Percentiles rank a stretch among this genome's conserved stretches.
Conservation (phyloP, 2,797 vertebrate genomes). For the Protosalanx chinensis region DNA sequence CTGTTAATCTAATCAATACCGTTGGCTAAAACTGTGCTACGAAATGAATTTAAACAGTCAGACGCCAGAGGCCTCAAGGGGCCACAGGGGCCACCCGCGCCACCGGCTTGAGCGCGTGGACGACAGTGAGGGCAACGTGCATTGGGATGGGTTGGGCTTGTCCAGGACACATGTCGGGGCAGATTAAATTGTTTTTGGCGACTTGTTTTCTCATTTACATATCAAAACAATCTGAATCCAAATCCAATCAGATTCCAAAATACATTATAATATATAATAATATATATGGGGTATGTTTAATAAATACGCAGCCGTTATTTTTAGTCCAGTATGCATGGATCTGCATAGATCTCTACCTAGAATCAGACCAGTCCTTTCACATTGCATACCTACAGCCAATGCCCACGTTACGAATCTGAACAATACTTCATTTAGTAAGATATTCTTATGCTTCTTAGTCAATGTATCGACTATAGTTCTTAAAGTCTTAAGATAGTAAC, state of each 20-base stretch:
- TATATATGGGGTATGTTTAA: no score
- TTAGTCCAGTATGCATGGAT: no score
- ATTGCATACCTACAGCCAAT: neutral
- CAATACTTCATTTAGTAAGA: neutral
- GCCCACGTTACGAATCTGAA: neutral
- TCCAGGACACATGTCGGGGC: no score
- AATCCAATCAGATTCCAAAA: neutral
- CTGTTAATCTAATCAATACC: no score
- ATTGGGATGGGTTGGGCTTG: neutral
- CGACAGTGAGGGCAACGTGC: slow-evolving; percentile 14
- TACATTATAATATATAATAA: neutral
- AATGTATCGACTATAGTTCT: neutral
- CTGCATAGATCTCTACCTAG: neutral
- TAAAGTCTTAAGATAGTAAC: neutral
- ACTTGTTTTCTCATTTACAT: no score
- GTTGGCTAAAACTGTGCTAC: neutral
- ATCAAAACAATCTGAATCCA: neutral
- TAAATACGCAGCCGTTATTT: no score
- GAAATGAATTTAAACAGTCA: neutral
- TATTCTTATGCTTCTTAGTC: no score
- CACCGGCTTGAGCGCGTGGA: neutral
- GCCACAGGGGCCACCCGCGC: no score
- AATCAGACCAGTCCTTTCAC: neutral
- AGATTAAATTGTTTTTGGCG: no score
- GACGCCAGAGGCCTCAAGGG: neutral